phyloP scores from a whole-genome alignment of 2,888 invertebrate genomes.

The Caenorhabditis uteleia region DNA sequence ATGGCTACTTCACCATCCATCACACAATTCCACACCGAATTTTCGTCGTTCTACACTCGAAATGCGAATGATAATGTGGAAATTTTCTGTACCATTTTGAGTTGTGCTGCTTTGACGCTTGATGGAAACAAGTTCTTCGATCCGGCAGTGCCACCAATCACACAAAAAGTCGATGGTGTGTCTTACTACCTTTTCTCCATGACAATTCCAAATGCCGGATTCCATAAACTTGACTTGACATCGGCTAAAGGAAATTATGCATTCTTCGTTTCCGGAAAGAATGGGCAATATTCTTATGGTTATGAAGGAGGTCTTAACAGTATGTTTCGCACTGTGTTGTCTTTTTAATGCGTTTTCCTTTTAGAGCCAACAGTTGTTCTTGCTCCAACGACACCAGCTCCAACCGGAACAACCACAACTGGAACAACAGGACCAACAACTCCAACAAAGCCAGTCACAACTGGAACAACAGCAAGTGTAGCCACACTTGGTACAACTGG shows the following conservation, averaged over 20 bases:
- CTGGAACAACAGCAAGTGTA: not conserved
- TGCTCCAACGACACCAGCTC: slow-evolving; percentile 13
- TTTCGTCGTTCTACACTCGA: slow-evolving; percentile 39
- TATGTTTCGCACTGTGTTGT: not conserved
- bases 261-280: slow-evolving; percentile 36
- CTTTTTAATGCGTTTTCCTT: not conserved
- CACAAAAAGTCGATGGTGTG: slow-evolving; percentile 14
- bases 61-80: slow-evolving; percentile 37
- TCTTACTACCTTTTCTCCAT: slow-evolving; percentile 17
- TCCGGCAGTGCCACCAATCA: slow-evolving; percentile 1
- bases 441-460: not conserved
- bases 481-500: not conserved
- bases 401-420: not conserved
- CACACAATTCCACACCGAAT: slow-evolving; percentile 31
- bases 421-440: slow-evolving; percentile 6
- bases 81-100: slow-evolving; percentile 20
- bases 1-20: slow-evolving; percentile 40
- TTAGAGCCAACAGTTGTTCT: slow-evolving; percentile 34
- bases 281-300: slow-evolving; percentile 38
- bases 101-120: slow-evolving; percentile 15
- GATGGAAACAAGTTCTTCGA: slow-evolving; percentile 7
- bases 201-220: slow-evolving; percentile 17
- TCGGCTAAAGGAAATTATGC: slow-evolving; percentile 15
- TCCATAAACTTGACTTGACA: slow-evolving; percentile 17
- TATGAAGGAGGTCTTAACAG: slow-evolving; percentile 38